These are phyloP conservation scores for Aphidius colemani DNA, from an alignment of 2,888 invertebrate species.

Conservation along the genomic window DNA sequence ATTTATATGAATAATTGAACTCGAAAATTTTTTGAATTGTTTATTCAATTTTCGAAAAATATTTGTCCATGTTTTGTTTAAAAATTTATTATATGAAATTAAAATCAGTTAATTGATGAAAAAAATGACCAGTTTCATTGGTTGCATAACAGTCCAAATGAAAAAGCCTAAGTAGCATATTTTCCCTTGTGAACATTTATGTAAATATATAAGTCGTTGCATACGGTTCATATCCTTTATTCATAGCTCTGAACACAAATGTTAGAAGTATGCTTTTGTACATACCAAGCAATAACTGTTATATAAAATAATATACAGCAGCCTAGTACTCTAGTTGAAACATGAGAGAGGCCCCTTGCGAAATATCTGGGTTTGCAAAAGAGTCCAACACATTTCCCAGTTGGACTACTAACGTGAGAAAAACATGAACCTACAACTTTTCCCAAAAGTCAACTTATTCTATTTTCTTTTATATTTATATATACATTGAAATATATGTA, in stretches of 20 bases:
- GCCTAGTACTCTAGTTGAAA: slow-evolving; percentile 18
- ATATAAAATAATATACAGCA: slow-evolving; percentile 12
- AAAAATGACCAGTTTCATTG: too few species aligned
- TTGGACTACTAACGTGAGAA: slow-evolving; percentile 30
- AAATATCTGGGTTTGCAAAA: slow-evolving; percentile 32
- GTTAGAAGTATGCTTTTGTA: too few species aligned
- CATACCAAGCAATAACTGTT: too few species aligned
- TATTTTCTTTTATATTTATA: background rate
- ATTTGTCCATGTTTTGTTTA: too few species aligned
- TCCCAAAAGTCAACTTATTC: slow-evolving; percentile 18
- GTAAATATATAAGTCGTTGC: slow-evolving; percentile 49
- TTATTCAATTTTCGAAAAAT: too few species aligned
- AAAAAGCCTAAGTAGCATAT: slow-evolving; percentile 1
- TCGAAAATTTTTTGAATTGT: too few species aligned
- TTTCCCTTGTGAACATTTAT: slow-evolving; percentile 44
- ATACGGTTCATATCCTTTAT: slow-evolving; percentile 44
- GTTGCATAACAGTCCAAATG: too few species aligned
- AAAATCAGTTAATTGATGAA: too few species aligned
- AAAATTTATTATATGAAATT: too few species aligned
- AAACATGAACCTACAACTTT: slow-evolving; percentile 13
- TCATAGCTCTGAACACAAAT: slow-evolving; percentile 38
- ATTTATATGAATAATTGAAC: too few species aligned
- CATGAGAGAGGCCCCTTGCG: slow-evolving; percentile 26
- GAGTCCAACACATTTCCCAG: slow-evolving; percentile 39
- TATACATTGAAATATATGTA: background rate